Evolutionary conservation across 2,888 invertebrate species (phyloP), one percentile per base, ranked within the genome.

Genomic region (Osmoderma eremita): DNA sequence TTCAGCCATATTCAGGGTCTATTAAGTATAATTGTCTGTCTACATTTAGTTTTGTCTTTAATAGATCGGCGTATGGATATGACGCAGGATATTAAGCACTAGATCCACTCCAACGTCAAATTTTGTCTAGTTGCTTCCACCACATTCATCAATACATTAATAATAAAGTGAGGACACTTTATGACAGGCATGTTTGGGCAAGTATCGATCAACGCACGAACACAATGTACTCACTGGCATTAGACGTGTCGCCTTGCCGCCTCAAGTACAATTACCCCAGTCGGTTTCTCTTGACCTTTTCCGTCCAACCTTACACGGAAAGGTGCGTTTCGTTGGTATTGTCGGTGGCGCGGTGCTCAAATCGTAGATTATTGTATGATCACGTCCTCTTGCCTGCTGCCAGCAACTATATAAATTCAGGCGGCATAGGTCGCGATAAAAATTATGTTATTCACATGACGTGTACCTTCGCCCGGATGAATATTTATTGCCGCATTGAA

Each of bases 401-500:
- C 38, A 30, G 10, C 30, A 30, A 50, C 51, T 51, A 58, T 65
- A 65, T 58, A 65, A 65, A 65, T 65, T 65, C 65, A 56, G 38
- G 48, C 56, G 49, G 56, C 65, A 58, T 65, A 38, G 36, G 70
- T 71, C 70, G 73, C 72, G 73, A 70, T 71, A 61, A 75, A 75
- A 74, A 74, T 71, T 72, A 74, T 72, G 68, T 73, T 75, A 75
- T 76, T 73, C 76, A 69, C 70, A 69, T 73, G 68, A 74, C 74
- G 73, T 74, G 72, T 67, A 70, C 45, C 45, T 70, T 69, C 67
- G 63, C 70, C 71, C 73, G 75, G 69, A 68, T 75, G 77, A 72
- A 77, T 77, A 75, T 75, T 76, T 77, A 77, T 77, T 72, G 72
- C 69, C 69, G 67, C 72, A 74, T 75, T 75, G 74, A 63, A 74